These are phyloP conservation scores for Numenius phaeopus DNA, from an alignment of 2,797 vertebrate genomes.

Conservation along the genomic window DNA sequence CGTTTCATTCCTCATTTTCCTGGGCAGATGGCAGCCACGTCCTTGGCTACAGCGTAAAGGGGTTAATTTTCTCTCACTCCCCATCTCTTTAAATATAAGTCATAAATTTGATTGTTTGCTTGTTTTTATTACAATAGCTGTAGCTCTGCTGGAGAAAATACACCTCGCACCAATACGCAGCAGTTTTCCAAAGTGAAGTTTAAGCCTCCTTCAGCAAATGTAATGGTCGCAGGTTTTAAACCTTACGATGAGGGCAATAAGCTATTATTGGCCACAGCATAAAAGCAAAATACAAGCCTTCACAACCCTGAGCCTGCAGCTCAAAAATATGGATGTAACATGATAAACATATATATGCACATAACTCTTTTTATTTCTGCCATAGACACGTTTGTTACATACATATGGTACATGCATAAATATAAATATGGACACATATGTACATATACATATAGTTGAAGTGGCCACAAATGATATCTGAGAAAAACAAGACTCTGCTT, in stretches of 20 bases:
- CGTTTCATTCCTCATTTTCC: not conserved
- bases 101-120: slow-evolving; percentile 33
- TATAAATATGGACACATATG: not conserved
- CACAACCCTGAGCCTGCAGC: not conserved
- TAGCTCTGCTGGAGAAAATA: not conserved
- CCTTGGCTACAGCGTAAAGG: not conserved
- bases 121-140: slow-evolving; percentile 15
- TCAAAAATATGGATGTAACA: not conserved
- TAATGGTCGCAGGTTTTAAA: slow-evolving; percentile 12
- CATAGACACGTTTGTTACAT: not conserved
- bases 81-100: not conserved
- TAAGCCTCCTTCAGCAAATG: not conserved
- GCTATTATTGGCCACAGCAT: not conserved
- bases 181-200: slow-evolving; percentile 5
- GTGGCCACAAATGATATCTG: not conserved
- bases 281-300: not conserved
- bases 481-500: not conserved
- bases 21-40: not conserved
- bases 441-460: not conserved
- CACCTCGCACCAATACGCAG: not conserved
- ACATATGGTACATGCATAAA: not conserved
- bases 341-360: not conserved
- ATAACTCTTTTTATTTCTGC: not conserved
- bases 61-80: slow-evolving; percentile 16
- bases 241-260: not conserved